These are phyloP conservation scores for Micronycteris hirsuta DNA, from an alignment of 2,113 vertebrate species.

Conservation along the genomic window DNA sequence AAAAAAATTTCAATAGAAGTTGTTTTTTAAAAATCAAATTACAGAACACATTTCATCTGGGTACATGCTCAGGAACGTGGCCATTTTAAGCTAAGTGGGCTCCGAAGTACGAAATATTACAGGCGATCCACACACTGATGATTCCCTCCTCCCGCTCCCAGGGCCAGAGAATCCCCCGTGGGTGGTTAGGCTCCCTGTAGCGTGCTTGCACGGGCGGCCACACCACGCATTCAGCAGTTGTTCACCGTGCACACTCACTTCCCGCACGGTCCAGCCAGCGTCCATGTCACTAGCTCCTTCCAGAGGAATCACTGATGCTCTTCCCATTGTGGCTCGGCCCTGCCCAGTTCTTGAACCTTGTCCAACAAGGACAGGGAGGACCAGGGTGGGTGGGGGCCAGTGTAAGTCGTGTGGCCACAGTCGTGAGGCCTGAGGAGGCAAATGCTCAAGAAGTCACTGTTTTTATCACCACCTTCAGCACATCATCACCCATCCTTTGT, in stretches of 20 bases:
- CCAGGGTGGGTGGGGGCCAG: background rate
- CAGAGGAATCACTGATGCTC: background rate
- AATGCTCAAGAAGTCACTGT: background rate
- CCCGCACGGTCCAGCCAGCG: background rate
- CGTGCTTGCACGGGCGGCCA: rapidly evolving
- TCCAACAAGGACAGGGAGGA: background rate
- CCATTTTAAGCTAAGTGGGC: background rate
- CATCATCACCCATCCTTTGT: background rate
- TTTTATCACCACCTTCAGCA: background rate
- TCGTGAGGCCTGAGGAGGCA: background rate
- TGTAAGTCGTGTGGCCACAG: background rate
- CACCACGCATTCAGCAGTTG: rapidly evolving
- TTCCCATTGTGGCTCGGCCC: background rate
- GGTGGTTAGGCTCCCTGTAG: rapidly evolving
- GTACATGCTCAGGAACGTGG: slow-evolving; percentile 22
- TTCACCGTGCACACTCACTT: rapidly evolving
- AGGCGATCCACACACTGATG: background rate
- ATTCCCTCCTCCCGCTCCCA: background rate
- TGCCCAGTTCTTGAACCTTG: background rate
- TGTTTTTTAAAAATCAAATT: slow-evolving; percentile 49
- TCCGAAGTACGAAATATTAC: slow-evolving; percentile 23
- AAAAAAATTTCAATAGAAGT: slow-evolving; percentile 8
- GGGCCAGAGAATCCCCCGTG: background rate
- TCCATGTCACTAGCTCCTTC: background rate
- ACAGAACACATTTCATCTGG: slow-evolving; percentile 17